Evolutionary conservation across 2,888 invertebrate species (phyloP).

Genomic region (Ashinkailepas kermadecensis): DNA sequence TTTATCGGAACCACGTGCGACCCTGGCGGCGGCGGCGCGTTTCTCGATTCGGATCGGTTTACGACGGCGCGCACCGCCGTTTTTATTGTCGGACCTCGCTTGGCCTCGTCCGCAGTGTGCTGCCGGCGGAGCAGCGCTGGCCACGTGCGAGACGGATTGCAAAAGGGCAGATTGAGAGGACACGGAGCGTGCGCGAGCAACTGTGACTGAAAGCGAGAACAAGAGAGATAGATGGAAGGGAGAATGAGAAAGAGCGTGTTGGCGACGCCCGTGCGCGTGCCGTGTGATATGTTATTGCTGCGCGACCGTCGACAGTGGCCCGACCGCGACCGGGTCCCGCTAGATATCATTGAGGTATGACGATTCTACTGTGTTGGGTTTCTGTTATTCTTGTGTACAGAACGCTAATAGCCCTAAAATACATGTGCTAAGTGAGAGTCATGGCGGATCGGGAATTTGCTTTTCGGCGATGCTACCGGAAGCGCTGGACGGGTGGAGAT

Average conservation of each 20-base stretch:
- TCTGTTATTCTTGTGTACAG: conserved; percentile 20
- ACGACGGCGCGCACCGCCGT: not conserved
- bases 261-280: not conserved
- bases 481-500: too few relatives aligned
- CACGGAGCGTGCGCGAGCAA: not conserved
- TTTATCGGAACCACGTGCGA: conserved; percentile 15
- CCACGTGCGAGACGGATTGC: not conserved
- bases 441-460: too few relatives aligned
- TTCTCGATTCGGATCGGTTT: not conserved
- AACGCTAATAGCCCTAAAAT: conserved; percentile 22
- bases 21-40: not conserved
- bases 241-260: not conserved
- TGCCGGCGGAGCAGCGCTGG: not conserved
- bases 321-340: not conserved
- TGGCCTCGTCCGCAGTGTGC: not conserved
- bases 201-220: not conserved
- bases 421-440: conserved; percentile 6
- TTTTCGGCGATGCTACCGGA: too few relatives aligned
- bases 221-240: not conserved
- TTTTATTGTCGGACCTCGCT: not conserved
- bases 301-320: too few relatives aligned
- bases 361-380: conserved; percentile 18
- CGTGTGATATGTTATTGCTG: conserved; percentile 14
- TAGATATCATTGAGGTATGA: not conserved
- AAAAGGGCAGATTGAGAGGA: not conserved